Conservation (phyloP, 2,888 invertebrate species). For the Loripinus fragilis region DNA sequence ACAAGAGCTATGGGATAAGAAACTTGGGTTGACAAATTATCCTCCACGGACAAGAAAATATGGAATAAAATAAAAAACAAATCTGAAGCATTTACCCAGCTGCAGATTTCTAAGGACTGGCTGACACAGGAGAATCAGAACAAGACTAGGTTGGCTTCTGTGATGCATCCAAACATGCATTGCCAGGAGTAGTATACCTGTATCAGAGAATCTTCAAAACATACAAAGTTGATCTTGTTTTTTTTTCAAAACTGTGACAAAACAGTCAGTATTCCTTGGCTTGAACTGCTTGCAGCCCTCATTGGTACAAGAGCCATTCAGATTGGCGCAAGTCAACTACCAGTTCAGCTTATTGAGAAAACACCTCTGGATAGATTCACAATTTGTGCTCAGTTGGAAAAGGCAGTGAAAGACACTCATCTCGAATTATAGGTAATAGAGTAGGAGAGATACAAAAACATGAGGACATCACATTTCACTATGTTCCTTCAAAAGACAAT, state of each 20-base stretch:
- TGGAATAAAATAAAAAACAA: neutral
- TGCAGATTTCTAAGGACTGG: neutral
- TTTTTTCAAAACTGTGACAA: neutral
- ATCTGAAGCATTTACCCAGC: neutral
- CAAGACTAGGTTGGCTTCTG: neutral
- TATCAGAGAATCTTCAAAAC: neutral
- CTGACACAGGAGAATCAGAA: neutral
- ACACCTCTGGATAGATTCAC: slow-evolving; percentile 11
- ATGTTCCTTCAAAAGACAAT: slow-evolving; percentile 13
- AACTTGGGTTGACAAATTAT: too few species aligned
- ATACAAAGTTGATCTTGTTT: slow-evolving; percentile 4
- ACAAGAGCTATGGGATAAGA: too few species aligned
- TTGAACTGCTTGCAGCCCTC: slow-evolving; percentile 7
- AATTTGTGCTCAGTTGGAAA: neutral
- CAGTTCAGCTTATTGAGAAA: neutral
- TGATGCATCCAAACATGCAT: slow-evolving; percentile 19
- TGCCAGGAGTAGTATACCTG: neutral
- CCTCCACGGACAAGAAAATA: neutral
- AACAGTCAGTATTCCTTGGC: slow-evolving; percentile 6
- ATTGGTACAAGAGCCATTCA: slow-evolving; percentile 15
- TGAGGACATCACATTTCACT: neutral
- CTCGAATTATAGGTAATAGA: neutral
- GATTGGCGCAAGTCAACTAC: neutral
- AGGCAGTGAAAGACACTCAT: slow-evolving; percentile 1
- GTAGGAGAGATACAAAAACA: neutral